Conservation (phyloP, 2,113 vertebrate species). For the Neoarius graeffei region DNA sequence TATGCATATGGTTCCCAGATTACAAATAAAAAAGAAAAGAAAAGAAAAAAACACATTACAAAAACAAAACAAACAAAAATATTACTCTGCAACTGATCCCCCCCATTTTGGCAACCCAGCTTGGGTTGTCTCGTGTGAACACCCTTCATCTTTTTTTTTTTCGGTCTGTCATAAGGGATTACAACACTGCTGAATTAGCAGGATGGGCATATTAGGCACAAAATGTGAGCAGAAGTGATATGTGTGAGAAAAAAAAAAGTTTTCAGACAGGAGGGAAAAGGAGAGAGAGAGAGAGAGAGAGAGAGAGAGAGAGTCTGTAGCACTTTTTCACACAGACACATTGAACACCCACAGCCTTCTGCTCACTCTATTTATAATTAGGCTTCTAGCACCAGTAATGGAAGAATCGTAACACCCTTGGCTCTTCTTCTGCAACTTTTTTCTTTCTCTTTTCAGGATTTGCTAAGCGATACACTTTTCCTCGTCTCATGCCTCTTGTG, state of each 20-base stretch:
- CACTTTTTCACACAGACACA: slow-evolving; percentile 57
- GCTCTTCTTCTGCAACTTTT: slow-evolving; percentile 41
- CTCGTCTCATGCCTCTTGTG: slow-evolving; percentile 46
- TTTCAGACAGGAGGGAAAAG: slow-evolving; percentile 41
- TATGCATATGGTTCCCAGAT: slow-evolving; percentile 33
- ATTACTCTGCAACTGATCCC: slow-evolving; percentile 39
- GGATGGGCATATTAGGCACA: slow-evolving; percentile 49
- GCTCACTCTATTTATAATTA: slow-evolving; percentile 62
- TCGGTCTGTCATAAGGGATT: slow-evolving; percentile 39
- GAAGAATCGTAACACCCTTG: slow-evolving; percentile 52
- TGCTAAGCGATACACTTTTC: slow-evolving; percentile 18
- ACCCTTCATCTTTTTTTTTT: slow-evolving; percentile 22
- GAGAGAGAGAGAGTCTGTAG: slow-evolving; percentile 42
- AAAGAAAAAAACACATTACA: background rate
- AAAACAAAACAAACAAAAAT: slow-evolving; percentile 47
- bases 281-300: slow-evolving; percentile 45
- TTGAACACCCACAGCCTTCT: slow-evolving; percentile 63
- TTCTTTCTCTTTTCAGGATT: slow-evolving; percentile 22
- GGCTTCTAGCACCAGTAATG: slow-evolving; percentile 59
- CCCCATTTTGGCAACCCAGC: slow-evolving; percentile 41
- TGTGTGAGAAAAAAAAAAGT: slow-evolving; percentile 34
- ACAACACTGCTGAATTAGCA: slow-evolving; percentile 51
- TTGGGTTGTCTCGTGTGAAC: slow-evolving; percentile 38
- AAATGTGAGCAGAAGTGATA: slow-evolving; percentile 50
- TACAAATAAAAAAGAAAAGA: background rate